Conservation (phyloP, 1,140 invertebrate genomes). For the Ceratosolen solmsi region DNA sequence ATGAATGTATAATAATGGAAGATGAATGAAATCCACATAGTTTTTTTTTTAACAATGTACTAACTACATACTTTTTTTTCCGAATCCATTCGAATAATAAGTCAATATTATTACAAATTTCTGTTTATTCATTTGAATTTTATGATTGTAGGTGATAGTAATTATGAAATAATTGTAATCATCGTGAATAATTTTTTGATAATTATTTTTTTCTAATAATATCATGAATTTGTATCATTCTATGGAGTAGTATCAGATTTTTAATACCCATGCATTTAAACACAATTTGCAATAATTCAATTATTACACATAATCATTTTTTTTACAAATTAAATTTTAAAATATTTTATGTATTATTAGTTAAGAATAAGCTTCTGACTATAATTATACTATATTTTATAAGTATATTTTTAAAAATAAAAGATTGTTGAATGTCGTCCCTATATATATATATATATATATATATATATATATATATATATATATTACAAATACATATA, state of each 20-base stretch:
- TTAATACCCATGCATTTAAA: no score
- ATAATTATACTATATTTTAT: slow-evolving; percentile 15
- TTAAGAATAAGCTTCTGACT: slow-evolving; percentile 30
- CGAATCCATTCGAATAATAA: no score
- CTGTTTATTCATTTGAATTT: no score
- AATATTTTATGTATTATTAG: slow-evolving; percentile 1
- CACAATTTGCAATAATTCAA: not conserved
- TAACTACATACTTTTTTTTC: not conserved
- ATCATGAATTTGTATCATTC: no score
- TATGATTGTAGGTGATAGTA: no score
- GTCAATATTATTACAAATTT: no score
- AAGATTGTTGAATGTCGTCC: slow-evolving; percentile 41
- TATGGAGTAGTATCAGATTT: no score
- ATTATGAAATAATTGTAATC: no score
- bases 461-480: slow-evolving; percentile 36
- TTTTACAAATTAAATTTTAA: no score
- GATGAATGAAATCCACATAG: slow-evolving; percentile 4
- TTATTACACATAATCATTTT: slow-evolving; percentile 1
- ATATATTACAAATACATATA: slow-evolving; percentile 33
- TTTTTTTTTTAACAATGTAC: slow-evolving; percentile 14
- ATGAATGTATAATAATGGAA: not conserved
- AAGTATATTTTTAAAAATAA: slow-evolving; percentile 20
- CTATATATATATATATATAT: slow-evolving; percentile 41
- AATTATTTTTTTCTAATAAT: no score
- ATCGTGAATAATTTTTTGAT: no score